Base-by-base conservation (phyloP, 2,113 vertebrate genomes). In the Micromys minutus region DNA sequence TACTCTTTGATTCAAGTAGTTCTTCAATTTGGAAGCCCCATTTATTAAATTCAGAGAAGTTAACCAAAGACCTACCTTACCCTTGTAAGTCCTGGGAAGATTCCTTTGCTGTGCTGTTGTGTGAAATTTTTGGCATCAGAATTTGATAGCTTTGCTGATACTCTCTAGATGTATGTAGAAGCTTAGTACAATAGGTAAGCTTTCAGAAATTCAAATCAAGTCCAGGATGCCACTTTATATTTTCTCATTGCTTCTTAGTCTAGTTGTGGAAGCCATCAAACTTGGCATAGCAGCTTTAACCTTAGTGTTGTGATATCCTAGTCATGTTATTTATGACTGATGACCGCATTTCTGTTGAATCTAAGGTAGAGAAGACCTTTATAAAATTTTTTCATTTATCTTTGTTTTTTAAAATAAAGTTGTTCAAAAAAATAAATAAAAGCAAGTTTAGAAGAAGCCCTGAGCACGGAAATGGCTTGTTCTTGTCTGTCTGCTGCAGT, bases 151-250 rank as follows among this genome's bases (percentile, higher is more conserved):
- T 84, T 2, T 87, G 55, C 74, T 83, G 81, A 81, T 94, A 90
- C 86, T 94, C 85, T 74, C 9, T 75, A 52, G 31, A 67, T 65
- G 12, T 52, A 31, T 26, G 79, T 91, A 15, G 26, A 12, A 17
- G 5, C 72, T 93, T 42, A 90, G 71, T 29, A 76, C 29, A 86
- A 45, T 52, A 94, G 90, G 57, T 5, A 76, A 7, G 72, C 71
- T 67, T 94, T 80, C 59, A 94, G 72, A 94, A 97, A 85, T 76
- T 94, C 94, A 76, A 85, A 84, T 87, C 79, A 95, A 92, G 29
- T 94, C 42, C 36, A 63, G 52, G 21, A 22, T 93, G 75, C 75
- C 36, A 93, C 31, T 75, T 21, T 39, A 55, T 71, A 47, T 74
- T 75, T 81, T 45, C 39, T 83, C n/a, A n/a, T 94, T 90, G 76